phyloP scores from a whole-genome alignment of 1,140 invertebrate species.

The Pinna nobilis region DNA sequence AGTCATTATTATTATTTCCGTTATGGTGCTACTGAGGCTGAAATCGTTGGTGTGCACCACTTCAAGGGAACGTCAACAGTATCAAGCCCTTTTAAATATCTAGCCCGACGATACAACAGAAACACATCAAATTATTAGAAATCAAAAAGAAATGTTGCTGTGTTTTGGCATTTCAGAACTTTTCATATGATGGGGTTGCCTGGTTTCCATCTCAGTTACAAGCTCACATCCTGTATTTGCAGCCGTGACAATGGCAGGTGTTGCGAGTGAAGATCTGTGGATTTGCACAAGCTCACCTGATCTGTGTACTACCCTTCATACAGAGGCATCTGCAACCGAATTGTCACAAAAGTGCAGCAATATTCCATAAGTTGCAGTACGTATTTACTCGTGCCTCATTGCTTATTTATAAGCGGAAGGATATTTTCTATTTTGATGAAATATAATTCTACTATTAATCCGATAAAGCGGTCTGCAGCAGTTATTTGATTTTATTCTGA shows the following conservation, averaged over 20 bases:
- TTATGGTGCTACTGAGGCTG: no score
- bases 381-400: constrained; percentile 50
- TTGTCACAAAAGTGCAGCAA: constrained; percentile 19
- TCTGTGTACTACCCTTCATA: constrained; percentile 19
- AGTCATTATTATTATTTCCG: no score
- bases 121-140: no score
- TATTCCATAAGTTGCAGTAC: constrained; percentile 38
- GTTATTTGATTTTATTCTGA: background rate
- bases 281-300: constrained; percentile 20
- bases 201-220: no score
- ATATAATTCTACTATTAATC: background rate
- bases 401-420: constrained; percentile 50
- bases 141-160: no score
- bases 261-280: background rate
- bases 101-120: no score
- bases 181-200: no score
- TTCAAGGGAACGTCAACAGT: no score
- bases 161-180: no score
- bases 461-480: no score
- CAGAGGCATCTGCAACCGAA: constrained; percentile 14
- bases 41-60: no score
- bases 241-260: background rate
- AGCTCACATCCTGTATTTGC: constrained; percentile 1
- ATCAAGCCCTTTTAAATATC: no score
- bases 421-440: constrained; percentile 27